Evolutionary conservation across 2,888 invertebrate genomes (phyloP).

Genomic region (Luffia ferchaultella): DNA sequence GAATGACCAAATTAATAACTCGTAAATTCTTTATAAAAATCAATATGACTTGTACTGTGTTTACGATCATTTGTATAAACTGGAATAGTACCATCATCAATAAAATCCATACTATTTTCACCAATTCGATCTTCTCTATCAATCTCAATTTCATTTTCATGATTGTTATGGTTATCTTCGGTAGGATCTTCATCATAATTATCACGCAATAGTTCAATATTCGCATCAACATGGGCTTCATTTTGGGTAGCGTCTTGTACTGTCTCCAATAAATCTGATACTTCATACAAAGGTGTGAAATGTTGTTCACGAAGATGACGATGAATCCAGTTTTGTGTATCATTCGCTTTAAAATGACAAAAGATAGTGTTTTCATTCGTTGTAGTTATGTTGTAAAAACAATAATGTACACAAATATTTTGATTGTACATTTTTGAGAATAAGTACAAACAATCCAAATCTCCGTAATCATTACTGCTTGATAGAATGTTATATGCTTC

Average conservation of each 20-base stretch:
- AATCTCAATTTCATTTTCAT: constrained; percentile 18
- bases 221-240: constrained; percentile 19
- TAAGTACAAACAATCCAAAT: constrained; percentile 27
- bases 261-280: constrained; percentile 21
- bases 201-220: constrained; percentile 19
- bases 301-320: constrained; percentile 19
- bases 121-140: constrained; percentile 18
- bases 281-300: constrained; percentile 18
- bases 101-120: constrained; percentile 20
- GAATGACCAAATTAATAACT: constrained; percentile 19
- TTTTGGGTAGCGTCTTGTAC: constrained; percentile 19
- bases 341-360: constrained; percentile 27
- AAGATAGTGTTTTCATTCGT: constrained; percentile 22
- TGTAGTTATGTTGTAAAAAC: constrained; percentile 22
- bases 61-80: constrained; percentile 20
- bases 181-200: constrained; percentile 20
- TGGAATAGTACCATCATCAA: constrained; percentile 21
- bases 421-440: constrained; percentile 27
- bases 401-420: constrained; percentile 29
- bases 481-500: constrained; percentile 25
- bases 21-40: constrained; percentile 18
- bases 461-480: constrained; percentile 24
- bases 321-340: constrained; percentile 27
- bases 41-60: constrained; percentile 17
- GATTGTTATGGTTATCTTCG: constrained; percentile 19